Evolutionary conservation across 2,113 vertebrate species (phyloP).

Genomic region (Labeo catla): DNA sequence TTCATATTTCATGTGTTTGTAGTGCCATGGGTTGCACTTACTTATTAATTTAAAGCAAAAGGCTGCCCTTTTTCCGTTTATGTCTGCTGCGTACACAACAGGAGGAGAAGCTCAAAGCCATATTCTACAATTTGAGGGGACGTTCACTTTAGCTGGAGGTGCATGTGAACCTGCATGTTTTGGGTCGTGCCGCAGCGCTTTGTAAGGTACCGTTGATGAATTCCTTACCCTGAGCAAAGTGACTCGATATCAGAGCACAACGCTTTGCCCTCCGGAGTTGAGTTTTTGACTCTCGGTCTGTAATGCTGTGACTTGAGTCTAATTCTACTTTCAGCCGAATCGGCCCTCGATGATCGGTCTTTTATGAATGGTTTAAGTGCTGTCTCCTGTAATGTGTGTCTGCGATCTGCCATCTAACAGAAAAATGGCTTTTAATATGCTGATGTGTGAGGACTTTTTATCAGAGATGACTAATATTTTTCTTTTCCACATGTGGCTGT

Average conservation of each 20-base stretch:
- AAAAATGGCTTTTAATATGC: slow-evolving; percentile 70
- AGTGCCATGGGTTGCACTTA: slow-evolving; percentile 53
- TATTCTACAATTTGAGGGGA: slow-evolving; percentile 39
- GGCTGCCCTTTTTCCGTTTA: slow-evolving; percentile 49
- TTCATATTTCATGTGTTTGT: slow-evolving; percentile 55
- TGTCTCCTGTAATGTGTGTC: slow-evolving; percentile 67
- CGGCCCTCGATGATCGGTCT: slow-evolving; percentile 26
- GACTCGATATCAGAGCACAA: slow-evolving; percentile 49
- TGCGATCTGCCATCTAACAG: slow-evolving; percentile 71
- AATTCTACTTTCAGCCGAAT: slow-evolving; percentile 44
- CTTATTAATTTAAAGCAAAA: slow-evolving; percentile 60
- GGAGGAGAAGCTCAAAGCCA: slow-evolving; percentile 52
- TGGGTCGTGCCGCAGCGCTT: slow-evolving; percentile 1
- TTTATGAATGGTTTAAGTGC: slow-evolving; percentile 61
- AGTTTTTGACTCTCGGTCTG: slow-evolving; percentile 32
- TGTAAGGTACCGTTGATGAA: slow-evolving; percentile 29
- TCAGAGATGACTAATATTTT: slow-evolving; percentile 65
- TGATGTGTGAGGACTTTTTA: slow-evolving; percentile 60
- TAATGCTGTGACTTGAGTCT: slow-evolving; percentile 36
- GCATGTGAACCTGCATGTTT: slow-evolving; percentile 35
- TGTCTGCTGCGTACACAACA: slow-evolving; percentile 14
- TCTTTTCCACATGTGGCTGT: slow-evolving; percentile 72
- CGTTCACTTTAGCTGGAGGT: slow-evolving; percentile 33
- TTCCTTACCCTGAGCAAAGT: slow-evolving; percentile 44
- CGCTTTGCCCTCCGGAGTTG: not conserved